Conservation (phyloP, 2,888 invertebrate species). For the Pyralis farinalis region DNA sequence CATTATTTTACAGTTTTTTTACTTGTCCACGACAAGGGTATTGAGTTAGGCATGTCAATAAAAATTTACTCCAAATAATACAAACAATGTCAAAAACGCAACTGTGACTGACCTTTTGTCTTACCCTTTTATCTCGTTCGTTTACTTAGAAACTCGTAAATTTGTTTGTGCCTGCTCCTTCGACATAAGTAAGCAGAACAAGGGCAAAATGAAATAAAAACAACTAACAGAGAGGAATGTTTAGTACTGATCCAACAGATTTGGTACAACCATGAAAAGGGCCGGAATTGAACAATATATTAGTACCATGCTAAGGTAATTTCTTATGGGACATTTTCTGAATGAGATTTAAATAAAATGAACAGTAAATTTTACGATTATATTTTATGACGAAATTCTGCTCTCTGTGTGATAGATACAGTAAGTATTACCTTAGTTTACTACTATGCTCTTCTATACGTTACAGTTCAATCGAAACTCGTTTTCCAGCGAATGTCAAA, state of each 20-base stretch:
- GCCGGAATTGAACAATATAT: slow-evolving; percentile 25
- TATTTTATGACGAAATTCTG: too few species aligned
- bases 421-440: too few species aligned
- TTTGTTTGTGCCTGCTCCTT: slow-evolving; percentile 27
- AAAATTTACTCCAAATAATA: slow-evolving; percentile 15
- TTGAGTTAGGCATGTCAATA: slow-evolving; percentile 6
- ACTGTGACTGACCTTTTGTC: slow-evolving; percentile 13
- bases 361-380: neutral
- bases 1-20: slow-evolving; percentile 34
- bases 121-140: slow-evolving; percentile 28
- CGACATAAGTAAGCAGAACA: slow-evolving; percentile 23
- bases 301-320: slow-evolving; percentile 4
- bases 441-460: too few species aligned
- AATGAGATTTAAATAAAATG: neutral
- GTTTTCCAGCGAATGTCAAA: too few species aligned
- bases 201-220: slow-evolving; percentile 24
- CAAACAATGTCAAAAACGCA: slow-evolving; percentile 10
- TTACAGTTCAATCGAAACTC: too few species aligned
- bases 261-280: slow-evolving; percentile 27
- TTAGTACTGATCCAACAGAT: slow-evolving; percentile 35
- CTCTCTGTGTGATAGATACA: too few species aligned
- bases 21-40: slow-evolving; percentile 41
- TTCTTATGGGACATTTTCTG: slow-evolving; percentile 4
- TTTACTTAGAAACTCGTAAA: slow-evolving; percentile 31
- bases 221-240: slow-evolving; percentile 29